A percentile compares a stretch with the other conserved stretches of the same genome.
Evolutionary conservation across 1,140 invertebrate genomes (phyloP).

Genomic region (Sycophila sp.): DNA sequence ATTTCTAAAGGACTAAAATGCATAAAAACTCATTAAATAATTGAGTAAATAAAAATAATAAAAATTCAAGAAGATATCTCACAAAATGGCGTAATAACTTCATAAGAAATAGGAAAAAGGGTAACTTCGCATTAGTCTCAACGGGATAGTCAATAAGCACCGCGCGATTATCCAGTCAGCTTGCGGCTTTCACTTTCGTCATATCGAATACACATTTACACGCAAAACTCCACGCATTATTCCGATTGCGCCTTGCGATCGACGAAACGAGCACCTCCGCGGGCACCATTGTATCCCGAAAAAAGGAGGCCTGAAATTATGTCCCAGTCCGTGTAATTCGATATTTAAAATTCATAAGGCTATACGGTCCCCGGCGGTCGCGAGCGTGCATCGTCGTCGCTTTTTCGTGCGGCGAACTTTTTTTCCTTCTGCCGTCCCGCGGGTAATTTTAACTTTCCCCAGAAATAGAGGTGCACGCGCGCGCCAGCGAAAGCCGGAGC

Average conservation of each 20-base stretch:
- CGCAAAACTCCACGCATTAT: not conserved
- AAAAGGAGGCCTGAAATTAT: not conserved
- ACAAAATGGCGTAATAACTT: too few relatives aligned
- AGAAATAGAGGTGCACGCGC: conserved; percentile 23
- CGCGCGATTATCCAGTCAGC: too few relatives aligned
- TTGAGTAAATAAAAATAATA: too few relatives aligned
- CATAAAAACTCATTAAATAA: too few relatives aligned
- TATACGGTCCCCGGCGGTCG: too few relatives aligned
- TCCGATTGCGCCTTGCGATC: not conserved
- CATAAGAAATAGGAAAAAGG: too few relatives aligned
- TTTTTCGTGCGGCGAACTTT: conserved; percentile 4
- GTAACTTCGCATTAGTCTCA: too few relatives aligned
- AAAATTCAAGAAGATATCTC: too few relatives aligned
- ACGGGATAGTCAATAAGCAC: too few relatives aligned
- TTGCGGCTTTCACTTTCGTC: not conserved
- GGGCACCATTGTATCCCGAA: not conserved
- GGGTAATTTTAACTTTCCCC: conserved; percentile 36
- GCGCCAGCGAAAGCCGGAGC: not conserved
- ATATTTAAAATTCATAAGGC: conserved; percentile 25
- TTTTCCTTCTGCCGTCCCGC: too few relatives aligned
- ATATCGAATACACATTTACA: not conserved
- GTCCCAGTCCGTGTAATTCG: conserved; percentile 13
- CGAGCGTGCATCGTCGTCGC: not conserved
- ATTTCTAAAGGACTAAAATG: too few relatives aligned
- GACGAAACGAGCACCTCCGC: too few relatives aligned